phyloP scores from a whole-genome alignment of 2,113 vertebrate genomes.

The Daubentonia madagascariensis region DNA sequence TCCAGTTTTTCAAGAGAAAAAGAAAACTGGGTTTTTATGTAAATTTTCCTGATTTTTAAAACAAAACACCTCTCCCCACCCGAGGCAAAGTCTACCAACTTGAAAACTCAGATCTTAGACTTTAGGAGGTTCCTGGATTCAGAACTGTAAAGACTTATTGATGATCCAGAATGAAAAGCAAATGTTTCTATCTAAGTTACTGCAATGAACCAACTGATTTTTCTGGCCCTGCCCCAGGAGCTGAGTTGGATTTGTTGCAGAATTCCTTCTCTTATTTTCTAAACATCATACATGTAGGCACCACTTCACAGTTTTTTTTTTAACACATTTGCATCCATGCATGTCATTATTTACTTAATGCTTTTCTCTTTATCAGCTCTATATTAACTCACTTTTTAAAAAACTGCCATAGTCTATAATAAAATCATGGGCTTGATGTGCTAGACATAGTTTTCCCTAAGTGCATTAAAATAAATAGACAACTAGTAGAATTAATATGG shows the following conservation, averaged over 20 bases:
- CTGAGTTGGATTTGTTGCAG: background rate
- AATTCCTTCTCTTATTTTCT: constrained; percentile 3
- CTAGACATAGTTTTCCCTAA: background rate
- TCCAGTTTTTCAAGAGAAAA: background rate
- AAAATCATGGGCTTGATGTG: background rate
- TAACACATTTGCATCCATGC: background rate
- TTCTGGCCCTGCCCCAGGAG: constrained; percentile 20
- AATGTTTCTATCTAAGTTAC: background rate
- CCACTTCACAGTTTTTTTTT: background rate
- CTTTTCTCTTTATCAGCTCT: background rate
- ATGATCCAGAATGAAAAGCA: background rate
- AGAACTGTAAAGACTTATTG: background rate
- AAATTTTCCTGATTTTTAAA: background rate
- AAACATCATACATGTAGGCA: background rate
- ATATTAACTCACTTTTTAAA: background rate
- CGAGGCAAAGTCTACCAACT: background rate
- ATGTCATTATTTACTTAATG: constrained; percentile 16
- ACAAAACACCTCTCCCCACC: background rate
- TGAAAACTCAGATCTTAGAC: background rate
- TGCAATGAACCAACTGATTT: background rate
- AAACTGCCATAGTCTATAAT: background rate
- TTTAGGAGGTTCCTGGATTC: background rate
- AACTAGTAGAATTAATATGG: background rate
- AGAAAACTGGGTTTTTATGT: background rate
- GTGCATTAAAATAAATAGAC: constrained; percentile 33